Evolutionary conservation across 2,797 vertebrate genomes (phyloP), one percentile per base, ranked within the genome.

Genomic region (Apodemus agrarius): DNA sequence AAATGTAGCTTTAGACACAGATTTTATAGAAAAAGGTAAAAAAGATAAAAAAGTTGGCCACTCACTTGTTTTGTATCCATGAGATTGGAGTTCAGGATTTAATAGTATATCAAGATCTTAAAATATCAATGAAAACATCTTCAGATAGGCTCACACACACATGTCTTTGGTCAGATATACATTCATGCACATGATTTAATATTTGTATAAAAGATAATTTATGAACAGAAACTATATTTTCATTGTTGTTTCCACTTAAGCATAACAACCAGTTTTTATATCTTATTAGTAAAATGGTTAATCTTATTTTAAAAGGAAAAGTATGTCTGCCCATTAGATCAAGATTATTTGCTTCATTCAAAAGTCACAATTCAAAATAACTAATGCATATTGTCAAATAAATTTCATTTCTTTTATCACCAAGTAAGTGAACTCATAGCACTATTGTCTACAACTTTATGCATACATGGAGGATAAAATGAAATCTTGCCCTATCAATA

Each of bases 321-420:
- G 6, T 69, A 9, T n/a, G 67, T 69, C 67, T 69, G 6, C 2
- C 9, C 29, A 67, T 79, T 24, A 90, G 61, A 6, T 21, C 92
- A 87, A 49, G 21, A 67, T 82, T 72, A 3, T 17, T 91, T 89
- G 65, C 22, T 91, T 96, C 40, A 69, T 84, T 89, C 61, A 94
- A 95, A 89, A 61, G 12, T 59, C 63, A 52, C 34, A 52, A 74
- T 37, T 24, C 17, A 52, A 80, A 93, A 88, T 13, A 46, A 29
- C 46, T 87, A 43, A 31, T 6, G 37, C 26, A 31, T 29, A 34
- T 49, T 49, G 49, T 52, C 52, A 83, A 75, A 61, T 83, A 83
- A 76, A 72, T 34, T 59, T 34, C 17, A 80, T 57, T 90, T 21
- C 3, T 46, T 22, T 22, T 89, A 85, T 69, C 22, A 69, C 24